Evolutionary conservation across 2,797 vertebrate species (phyloP).

Genomic region (Scyliorhinus canicula): DNA sequence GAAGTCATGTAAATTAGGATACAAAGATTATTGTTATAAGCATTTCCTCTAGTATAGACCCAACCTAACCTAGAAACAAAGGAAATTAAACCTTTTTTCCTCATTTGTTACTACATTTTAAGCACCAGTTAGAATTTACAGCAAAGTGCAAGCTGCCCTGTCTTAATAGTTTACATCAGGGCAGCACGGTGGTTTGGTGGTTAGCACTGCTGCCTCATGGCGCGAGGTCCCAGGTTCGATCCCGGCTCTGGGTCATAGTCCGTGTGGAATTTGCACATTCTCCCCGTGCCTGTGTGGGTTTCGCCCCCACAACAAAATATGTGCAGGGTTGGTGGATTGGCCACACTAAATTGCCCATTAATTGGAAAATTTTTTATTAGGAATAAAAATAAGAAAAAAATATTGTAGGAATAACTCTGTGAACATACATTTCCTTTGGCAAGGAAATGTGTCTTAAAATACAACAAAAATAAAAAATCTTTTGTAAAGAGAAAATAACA

Average conservation of each 20-base stretch:
- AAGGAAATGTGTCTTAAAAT: not conserved
- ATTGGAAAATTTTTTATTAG: too few relatives aligned
- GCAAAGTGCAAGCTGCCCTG: not conserved
- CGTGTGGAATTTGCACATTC: too few relatives aligned
- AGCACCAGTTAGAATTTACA: not conserved
- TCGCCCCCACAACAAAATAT: too few relatives aligned
- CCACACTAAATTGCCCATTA: too few relatives aligned
- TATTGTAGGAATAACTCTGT: not conserved
- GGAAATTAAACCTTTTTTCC: not conserved
- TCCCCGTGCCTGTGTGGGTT: too few relatives aligned
- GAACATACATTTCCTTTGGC: not conserved
- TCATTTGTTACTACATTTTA: not conserved
- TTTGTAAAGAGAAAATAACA: not conserved
- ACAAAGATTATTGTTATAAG: not conserved
- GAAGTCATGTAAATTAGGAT: not conserved
- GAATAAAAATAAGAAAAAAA: not conserved
- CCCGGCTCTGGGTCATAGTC: too few relatives aligned
- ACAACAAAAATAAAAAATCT: not conserved
- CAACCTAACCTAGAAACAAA: not conserved
- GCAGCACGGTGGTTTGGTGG: too few relatives aligned
- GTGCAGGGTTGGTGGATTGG: too few relatives aligned
- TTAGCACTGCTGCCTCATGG: too few relatives aligned
- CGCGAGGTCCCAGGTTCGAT: too few relatives aligned
- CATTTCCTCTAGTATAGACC: not conserved
- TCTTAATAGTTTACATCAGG: not conserved